A percentile compares a stretch with the other conserved stretches of the same genome.
phyloP scores from a whole-genome alignment of 2,113 vertebrate species.

The Spilogale gracilis region DNA sequence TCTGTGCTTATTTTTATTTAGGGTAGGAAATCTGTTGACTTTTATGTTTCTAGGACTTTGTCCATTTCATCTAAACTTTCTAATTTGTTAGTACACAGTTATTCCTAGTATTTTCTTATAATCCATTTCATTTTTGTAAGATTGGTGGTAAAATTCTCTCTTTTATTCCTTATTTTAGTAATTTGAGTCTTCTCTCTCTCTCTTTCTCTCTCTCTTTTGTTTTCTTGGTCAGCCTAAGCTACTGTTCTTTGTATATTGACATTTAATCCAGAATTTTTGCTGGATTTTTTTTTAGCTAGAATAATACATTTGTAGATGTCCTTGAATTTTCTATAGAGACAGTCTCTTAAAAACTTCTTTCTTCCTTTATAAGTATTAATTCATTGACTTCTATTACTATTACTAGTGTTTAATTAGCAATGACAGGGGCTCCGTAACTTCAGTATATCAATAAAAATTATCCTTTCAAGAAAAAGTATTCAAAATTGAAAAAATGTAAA shows the following conservation, averaged over 20 bases:
- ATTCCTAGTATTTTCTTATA: background rate
- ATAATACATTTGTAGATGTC: background rate
- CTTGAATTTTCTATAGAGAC: background rate
- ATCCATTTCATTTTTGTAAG: background rate
- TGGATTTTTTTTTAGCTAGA: background rate
- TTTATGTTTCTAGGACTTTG: background rate
- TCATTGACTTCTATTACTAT: background rate
- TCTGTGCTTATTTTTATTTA: background rate
- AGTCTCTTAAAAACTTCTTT: background rate
- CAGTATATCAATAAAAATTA: background rate
- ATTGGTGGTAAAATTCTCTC: background rate
- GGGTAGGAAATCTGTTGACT: background rate
- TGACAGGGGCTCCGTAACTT: background rate
- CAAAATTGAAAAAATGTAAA: background rate
- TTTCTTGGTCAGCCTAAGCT: background rate
- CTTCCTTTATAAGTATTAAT: background rate
- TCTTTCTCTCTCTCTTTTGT: background rate
- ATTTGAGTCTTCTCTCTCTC: background rate
- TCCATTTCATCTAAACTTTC: background rate
- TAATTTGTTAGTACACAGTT: background rate
- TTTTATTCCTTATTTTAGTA: background rate
- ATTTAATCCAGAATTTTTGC: background rate
- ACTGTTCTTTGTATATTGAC: background rate
- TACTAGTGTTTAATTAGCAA: background rate
- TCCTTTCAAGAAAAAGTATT: background rate